Percentiles rank a stretch among this genome's conserved stretches.
These are phyloP conservation scores for Dolichoris vasculosae DNA, from an alignment of 1,140 invertebrate genomes.

Conservation along the genomic window DNA sequence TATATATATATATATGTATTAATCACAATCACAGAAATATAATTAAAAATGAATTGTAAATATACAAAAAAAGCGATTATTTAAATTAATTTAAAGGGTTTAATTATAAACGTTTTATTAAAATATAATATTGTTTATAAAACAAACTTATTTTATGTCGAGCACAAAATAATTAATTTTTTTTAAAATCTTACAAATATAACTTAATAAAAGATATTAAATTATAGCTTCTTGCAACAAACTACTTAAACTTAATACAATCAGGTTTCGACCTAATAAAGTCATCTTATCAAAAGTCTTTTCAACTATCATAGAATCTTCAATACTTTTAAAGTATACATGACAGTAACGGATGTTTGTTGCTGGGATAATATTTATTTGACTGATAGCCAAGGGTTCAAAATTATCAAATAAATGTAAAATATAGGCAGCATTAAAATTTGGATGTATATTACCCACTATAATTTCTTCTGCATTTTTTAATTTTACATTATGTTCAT, in stretches of 20 bases:
- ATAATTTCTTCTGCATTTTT: slow-evolving; percentile 60
- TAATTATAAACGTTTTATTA: too few species aligned
- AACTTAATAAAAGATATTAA: too few species aligned
- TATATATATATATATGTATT: too few species aligned
- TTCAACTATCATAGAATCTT: slow-evolving; percentile 55
- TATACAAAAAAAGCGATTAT: too few species aligned
- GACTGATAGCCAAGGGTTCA: slow-evolving; percentile 61
- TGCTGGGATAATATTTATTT: slow-evolving; percentile 48
- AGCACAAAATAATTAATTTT: too few species aligned
- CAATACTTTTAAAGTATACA: slow-evolving; percentile 61
- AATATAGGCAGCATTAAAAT: slow-evolving; percentile 58
- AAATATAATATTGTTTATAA: too few species aligned
- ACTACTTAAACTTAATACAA: slow-evolving; percentile 55
- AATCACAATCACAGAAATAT: too few species aligned
- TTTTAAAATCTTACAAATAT: too few species aligned
- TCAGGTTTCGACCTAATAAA: slow-evolving; percentile 53
- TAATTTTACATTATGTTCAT: not conserved
- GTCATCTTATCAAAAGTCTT: slow-evolving; percentile 59
- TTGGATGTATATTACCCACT: slow-evolving; percentile 62
- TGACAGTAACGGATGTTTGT: slow-evolving; percentile 62
- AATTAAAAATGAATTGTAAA: too few species aligned
- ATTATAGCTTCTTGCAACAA: slow-evolving; percentile 42
- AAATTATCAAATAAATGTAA: slow-evolving; percentile 64
- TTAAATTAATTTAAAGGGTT: too few species aligned
- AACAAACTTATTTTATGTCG: too few species aligned